Evolutionary conservation across 2,113 vertebrate species (phyloP).

Genomic region (Formicarius rufipectus): DNA sequence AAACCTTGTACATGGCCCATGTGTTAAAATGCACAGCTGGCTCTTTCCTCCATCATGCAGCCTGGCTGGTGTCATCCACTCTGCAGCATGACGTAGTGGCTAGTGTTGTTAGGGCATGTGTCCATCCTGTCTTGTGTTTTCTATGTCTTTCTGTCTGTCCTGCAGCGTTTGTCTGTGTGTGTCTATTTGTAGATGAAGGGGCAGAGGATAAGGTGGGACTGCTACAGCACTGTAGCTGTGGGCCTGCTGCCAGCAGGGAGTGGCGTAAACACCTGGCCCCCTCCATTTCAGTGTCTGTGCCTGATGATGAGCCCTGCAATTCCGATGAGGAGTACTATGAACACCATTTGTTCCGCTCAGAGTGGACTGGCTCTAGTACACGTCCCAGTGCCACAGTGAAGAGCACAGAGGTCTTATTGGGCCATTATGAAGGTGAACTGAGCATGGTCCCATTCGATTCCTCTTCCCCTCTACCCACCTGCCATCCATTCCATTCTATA

Average conservation of each 20-base stretch:
- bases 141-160: conserved; percentile 73
- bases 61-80: conserved; percentile 58
- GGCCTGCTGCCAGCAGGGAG: conserved; percentile 73
- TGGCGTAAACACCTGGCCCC: conserved; percentile 86
- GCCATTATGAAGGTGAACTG: conserved; percentile 91
- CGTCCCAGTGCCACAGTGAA: conserved; percentile 82
- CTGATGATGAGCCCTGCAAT: conserved; percentile 90
- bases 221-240: conserved; percentile 82
- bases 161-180: conserved; percentile 93
- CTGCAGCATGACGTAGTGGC: background rate
- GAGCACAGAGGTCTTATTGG: conserved; percentile 81
- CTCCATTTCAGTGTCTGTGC: conserved; percentile 94
- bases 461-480: conserved; percentile 39
- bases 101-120: background rate
- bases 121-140: conserved; percentile 22
- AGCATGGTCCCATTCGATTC: conserved; percentile 85
- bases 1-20: accelerated
- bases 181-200: conserved; percentile 95
- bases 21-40: background rate
- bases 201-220: conserved; percentile 90
- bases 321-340: conserved; percentile 94
- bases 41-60: background rate
- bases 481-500: conserved; percentile 19
- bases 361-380: conserved; percentile 86
- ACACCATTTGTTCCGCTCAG: conserved; percentile 93